Percentiles rank a stretch among this genome's conserved stretches.
Evolutionary conservation across 2,888 invertebrate species (phyloP).

Genomic region (Digitonthophagus gazella): DNA sequence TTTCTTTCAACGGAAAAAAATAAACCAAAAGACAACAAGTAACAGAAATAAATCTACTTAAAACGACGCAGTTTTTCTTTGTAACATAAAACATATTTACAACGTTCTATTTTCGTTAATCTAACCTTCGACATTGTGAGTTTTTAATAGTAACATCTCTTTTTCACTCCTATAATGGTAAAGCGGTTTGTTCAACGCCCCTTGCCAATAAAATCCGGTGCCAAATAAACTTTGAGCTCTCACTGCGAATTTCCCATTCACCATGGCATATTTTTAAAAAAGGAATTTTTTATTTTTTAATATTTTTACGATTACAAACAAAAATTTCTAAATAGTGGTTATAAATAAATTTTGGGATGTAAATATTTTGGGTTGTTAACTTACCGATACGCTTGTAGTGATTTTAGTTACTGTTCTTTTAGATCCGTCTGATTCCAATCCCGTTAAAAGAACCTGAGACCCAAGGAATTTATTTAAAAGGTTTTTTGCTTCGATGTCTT

Average conservation of each 20-base stretch:
- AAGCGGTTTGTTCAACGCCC: not conserved
- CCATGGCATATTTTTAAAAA: not conserved
- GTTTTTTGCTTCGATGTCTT: conserved; percentile 71
- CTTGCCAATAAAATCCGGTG: not conserved
- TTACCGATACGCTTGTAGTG: conserved; percentile 35
- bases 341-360: not conserved
- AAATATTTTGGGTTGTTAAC: conserved; percentile 15
- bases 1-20: too few relatives aligned
- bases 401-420: conserved; percentile 33
- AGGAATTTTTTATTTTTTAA: not conserved
- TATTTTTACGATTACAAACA: too few relatives aligned
- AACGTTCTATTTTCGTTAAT: too few relatives aligned
- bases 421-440: conserved; percentile 60
- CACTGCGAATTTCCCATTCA: not conserved
- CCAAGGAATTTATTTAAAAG: conserved; percentile 81
- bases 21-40: too few relatives aligned
- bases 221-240: not conserved
- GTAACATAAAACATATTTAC: too few relatives aligned
- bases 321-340: not conserved
- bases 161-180: not conserved
- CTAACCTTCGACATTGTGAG: too few relatives aligned
- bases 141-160: too few relatives aligned
- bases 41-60: too few relatives aligned
- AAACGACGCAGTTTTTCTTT: too few relatives aligned
- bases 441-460: conserved; percentile 75